These are phyloP conservation scores for Limnothrissa miodon DNA, from an alignment of 2,113 vertebrate species.

Conservation along the genomic window DNA sequence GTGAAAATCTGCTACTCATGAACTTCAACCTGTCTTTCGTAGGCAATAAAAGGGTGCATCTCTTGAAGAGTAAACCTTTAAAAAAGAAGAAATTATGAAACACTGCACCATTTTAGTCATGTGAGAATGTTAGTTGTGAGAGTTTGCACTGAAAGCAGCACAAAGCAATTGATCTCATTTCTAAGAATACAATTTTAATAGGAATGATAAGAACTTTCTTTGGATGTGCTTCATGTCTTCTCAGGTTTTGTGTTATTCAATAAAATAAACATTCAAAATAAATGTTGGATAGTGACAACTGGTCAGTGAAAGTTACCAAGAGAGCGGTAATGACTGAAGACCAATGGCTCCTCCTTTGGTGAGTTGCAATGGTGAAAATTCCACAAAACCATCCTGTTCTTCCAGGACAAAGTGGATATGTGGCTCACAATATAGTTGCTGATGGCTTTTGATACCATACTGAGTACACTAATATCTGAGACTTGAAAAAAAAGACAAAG, in stretches of 20 bases:
- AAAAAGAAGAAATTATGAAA: constrained; percentile 21
- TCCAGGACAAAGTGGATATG: constrained; percentile 77
- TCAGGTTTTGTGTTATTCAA: neutral
- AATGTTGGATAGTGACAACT: neutral
- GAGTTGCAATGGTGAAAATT: constrained; percentile 69
- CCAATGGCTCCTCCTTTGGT: constrained; percentile 43
- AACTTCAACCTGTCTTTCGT: constrained; percentile 86
- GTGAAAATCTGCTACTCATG: constrained; percentile 71
- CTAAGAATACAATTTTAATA: neutral
- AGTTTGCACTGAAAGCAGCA: neutral
- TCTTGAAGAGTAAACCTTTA: constrained; percentile 85
- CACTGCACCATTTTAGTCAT: neutral
- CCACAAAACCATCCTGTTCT: constrained; percentile 71
- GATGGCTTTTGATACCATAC: constrained; percentile 84
- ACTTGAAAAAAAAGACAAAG: constrained; percentile 78
- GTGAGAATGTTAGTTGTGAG: too few species aligned
- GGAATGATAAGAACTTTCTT: too few species aligned
- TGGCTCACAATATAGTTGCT: constrained; percentile 68
- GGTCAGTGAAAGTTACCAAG: constrained; percentile 72
- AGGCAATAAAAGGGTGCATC: constrained; percentile 83
- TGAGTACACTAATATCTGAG: constrained; percentile 80
- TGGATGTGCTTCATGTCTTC: too few species aligned
- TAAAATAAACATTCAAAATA: neutral
- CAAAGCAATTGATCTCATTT: neutral
- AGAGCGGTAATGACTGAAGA: constrained; percentile 76